Percentiles rank a stretch among this genome's conserved stretches.
Evolutionary conservation across 1,140 invertebrate species (phyloP).

Genomic region (Drosophila lowei): DNA sequence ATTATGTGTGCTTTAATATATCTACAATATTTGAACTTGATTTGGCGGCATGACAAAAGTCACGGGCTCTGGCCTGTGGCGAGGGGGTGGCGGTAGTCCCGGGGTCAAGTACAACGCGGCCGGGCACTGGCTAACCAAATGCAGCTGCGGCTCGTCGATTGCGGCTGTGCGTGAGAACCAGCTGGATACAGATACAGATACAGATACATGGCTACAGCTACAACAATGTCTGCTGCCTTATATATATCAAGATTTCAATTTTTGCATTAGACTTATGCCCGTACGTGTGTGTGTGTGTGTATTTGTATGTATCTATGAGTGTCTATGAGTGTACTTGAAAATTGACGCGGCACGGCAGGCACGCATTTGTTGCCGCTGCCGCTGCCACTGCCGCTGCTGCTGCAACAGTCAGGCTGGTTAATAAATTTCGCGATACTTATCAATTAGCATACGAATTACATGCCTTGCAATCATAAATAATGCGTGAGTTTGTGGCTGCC

Average conservation of each 20-base stretch:
- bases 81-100: conserved; percentile 37
- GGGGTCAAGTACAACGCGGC: conserved; percentile 58
- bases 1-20: conserved; percentile 26
- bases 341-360: conserved; percentile 75
- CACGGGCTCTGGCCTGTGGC: conserved; percentile 42
- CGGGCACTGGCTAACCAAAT: conserved; percentile 55
- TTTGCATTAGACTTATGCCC: conserved; percentile 58
- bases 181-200: conserved; percentile 43
- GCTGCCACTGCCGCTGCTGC: conserved; percentile 24
- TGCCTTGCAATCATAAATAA: conserved; percentile 83
- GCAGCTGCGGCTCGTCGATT: conserved; percentile 57
- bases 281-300: conserved; percentile 14
- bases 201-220: conserved; percentile 11
- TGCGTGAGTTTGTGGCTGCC: conserved; percentile 68
- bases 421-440: conserved; percentile 82
- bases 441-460: conserved; percentile 83
- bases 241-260: conserved; percentile 80
- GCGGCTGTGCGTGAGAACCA: conserved; percentile 73
- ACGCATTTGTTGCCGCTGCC: conserved; percentile 69
- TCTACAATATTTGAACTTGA: conserved; percentile 76
- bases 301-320: conserved; percentile 15
- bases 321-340: conserved; percentile 59
- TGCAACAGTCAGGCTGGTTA: conserved; percentile 59
- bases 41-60: conserved; percentile 69
- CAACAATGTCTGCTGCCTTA: conserved; percentile 53